These are phyloP conservation scores for Glaucomys volans DNA, from an alignment of 2,113 vertebrate species.

Conservation along the genomic window DNA sequence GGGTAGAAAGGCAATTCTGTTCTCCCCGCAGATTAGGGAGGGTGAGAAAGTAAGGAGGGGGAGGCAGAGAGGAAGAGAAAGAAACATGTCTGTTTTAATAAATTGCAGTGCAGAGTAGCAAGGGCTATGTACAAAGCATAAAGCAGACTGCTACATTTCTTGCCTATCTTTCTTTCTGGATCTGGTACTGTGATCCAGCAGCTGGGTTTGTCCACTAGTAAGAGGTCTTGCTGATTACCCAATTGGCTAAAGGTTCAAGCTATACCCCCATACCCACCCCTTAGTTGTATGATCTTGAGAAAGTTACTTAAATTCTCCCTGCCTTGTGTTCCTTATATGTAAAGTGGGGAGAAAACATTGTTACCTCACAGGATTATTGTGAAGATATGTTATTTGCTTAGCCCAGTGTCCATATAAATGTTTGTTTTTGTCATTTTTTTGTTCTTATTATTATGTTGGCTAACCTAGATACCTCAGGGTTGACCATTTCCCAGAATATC, in stretches of 20 bases:
- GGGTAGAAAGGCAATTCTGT: too few species aligned
- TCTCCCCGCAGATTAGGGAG: too few species aligned
- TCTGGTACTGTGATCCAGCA: not conserved
- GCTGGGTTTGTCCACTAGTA: not conserved
- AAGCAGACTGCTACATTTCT: not conserved
- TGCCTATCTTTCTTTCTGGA: not conserved
- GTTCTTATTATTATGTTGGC: not conserved
- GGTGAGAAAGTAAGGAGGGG: too few species aligned
- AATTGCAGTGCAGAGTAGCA: too few species aligned
- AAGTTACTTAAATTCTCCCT: not conserved
- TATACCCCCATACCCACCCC: not conserved
- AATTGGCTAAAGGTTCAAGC: not conserved
- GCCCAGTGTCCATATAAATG: not conserved
- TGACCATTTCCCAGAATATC: not conserved
- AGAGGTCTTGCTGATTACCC: not conserved
- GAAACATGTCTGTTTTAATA: too few species aligned
- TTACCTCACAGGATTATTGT: not conserved
- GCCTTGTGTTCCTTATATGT: not conserved
- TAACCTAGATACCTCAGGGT: not conserved
- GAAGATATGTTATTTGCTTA: not conserved
- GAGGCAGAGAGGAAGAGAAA: too few species aligned
- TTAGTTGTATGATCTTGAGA: not conserved
- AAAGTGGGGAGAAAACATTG: not conserved
- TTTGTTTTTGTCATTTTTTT: not conserved
- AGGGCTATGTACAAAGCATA: too few species aligned